A percentile compares a stretch with the other conserved stretches of the same genome.
Conservation (phyloP, 1,140 invertebrate genomes). For the Archivesica marissinica region DNA sequence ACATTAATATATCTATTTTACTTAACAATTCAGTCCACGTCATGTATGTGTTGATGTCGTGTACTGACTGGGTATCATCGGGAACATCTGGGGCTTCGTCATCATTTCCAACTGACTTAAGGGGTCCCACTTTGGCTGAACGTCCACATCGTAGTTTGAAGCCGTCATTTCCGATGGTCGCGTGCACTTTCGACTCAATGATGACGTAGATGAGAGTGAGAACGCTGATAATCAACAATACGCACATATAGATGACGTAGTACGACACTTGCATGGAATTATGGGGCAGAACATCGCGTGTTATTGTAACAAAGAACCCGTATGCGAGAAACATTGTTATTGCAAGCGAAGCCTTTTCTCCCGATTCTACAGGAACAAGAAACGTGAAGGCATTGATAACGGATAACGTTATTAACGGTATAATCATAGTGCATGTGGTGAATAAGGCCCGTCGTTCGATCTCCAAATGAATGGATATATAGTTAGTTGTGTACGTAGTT, state of each 20-base stretch:
- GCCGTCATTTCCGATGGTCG: neutral
- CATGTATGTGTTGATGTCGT: too few relatives aligned
- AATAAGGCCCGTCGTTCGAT: constrained; percentile 17
- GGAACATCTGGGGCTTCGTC: too few relatives aligned
- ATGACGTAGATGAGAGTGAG: constrained; percentile 30
- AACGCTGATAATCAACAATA: constrained; percentile 14
- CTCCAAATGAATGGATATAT: neutral
- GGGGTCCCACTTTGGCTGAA: too few relatives aligned
- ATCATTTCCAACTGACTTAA: too few relatives aligned
- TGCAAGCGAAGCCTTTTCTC: constrained; percentile 37
- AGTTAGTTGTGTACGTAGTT: neutral
- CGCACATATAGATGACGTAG: constrained; percentile 3
- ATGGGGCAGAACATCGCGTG: constrained; percentile 33
- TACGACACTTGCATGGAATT: constrained; percentile 30
- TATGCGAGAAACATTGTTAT: constrained; percentile 49
- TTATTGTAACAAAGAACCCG: constrained; percentile 43
- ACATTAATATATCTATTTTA: too few relatives aligned
- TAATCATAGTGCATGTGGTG: constrained; percentile 18
- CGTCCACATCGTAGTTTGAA: too few relatives aligned
- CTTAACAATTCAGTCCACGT: too few relatives aligned
- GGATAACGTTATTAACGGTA: constrained; percentile 4
- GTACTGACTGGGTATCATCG: too few relatives aligned
- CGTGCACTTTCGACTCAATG: constrained; percentile 21
- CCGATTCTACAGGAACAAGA: constrained; percentile 36
- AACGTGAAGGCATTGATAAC: constrained; percentile 23